Percentiles rank a stretch among this genome's conserved stretches.
These are phyloP conservation scores for Lasioglossum pauxillum DNA, from an alignment of 2,888 invertebrate species.

Conservation along the genomic window DNA sequence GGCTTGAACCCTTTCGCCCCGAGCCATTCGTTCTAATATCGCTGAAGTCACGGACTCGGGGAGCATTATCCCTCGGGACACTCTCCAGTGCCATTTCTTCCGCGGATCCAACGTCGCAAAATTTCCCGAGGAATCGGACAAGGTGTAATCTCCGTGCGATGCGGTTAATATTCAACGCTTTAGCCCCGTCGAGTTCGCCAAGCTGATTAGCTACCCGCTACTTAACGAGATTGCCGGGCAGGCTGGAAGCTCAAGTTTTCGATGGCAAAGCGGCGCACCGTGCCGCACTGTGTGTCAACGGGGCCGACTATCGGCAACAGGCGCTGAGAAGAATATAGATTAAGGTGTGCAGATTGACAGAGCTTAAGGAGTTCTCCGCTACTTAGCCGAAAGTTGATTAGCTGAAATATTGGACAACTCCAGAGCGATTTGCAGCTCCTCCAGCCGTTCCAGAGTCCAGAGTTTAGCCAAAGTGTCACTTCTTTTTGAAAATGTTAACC, in stretches of 20 bases:
- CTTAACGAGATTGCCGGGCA: background rate
- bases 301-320: background rate
- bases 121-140: background rate
- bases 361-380: background rate
- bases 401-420: background rate
- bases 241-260: background rate
- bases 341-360: background rate
- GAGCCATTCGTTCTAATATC: constrained; percentile 59
- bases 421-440: background rate
- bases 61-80: constrained; percentile 16
- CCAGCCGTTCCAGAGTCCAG: background rate
- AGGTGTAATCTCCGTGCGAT: background rate
- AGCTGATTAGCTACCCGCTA: background rate
- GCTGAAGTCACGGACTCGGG: constrained; percentile 5
- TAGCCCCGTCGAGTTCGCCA: background rate
- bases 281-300: background rate
- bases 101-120: constrained; percentile 6
- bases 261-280: background rate
- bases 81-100: constrained; percentile 1
- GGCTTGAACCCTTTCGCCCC: constrained; percentile 54
- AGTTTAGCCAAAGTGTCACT: background rate
- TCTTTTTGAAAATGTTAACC: no score
- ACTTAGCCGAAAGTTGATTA: background rate
- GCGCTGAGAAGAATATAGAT: background rate
- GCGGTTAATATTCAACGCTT: constrained; percentile 12